phyloP scores from a whole-genome alignment of 2,888 invertebrate species.

The Mesopsocus fuscifrons region DNA sequence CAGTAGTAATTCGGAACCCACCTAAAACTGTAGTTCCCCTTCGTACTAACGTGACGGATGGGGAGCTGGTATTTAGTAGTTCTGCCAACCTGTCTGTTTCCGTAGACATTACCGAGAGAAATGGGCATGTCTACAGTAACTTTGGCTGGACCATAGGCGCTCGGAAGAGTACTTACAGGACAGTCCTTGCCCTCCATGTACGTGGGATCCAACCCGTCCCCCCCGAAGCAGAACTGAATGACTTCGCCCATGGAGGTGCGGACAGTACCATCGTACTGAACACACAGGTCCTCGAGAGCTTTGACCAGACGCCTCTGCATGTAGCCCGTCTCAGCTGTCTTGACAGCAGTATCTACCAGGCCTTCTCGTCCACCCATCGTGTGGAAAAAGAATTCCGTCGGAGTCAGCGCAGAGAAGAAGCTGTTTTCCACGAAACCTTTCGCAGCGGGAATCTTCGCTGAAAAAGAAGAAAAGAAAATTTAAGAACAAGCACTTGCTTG shows the following conservation, averaged over 20 bases:
- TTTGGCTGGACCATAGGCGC: no score
- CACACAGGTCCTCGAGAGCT: constrained; percentile 86
- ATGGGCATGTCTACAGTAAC: no score
- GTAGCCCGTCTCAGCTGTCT: constrained; percentile 98
- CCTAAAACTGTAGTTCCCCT: no score
- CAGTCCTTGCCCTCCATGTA: constrained; percentile 83
- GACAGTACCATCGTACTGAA: constrained; percentile 92
- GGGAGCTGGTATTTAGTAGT: no score
- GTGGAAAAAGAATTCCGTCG: constrained; percentile 98
- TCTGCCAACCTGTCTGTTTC: no score
- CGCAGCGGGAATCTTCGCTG: constrained; percentile 77
- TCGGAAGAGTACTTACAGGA: no score
- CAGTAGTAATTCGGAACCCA: no score
- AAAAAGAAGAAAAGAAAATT: constrained; percentile 11
- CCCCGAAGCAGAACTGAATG: constrained; percentile 86
- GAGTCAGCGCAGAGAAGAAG: constrained; percentile 90
- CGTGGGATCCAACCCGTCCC: constrained; percentile 86
- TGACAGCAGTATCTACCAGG: constrained; percentile 97
- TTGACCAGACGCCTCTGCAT: constrained; percentile 94
- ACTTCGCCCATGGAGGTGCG: constrained; percentile 84
- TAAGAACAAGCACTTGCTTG: constrained; percentile 65
- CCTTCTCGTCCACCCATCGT: constrained; percentile 97
- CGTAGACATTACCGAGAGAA: no score
- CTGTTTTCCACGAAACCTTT: constrained; percentile 96
- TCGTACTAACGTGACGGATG: no score